Percentiles rank a stretch among this genome's conserved stretches.
Conservation (phyloP, 2,797 vertebrate species). For the Nyctalus aviator region DNA sequence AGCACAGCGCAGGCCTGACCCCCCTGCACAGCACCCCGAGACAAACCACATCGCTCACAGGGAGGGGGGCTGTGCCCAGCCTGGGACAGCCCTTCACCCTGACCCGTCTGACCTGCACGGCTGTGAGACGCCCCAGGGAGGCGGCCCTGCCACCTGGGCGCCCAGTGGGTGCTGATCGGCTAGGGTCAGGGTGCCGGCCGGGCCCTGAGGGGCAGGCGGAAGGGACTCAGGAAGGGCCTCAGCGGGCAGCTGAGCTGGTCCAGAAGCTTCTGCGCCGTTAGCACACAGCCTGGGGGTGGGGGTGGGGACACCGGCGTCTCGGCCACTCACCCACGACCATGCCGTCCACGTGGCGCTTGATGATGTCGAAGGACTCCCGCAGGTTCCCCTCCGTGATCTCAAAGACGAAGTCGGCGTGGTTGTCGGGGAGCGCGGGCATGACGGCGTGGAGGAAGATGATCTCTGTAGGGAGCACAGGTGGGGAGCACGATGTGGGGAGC, state of each 20-base stretch:
- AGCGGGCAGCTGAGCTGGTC: background rate
- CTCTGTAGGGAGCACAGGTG: conserved; percentile 88
- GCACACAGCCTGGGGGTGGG: background rate
- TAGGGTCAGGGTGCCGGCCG: background rate
- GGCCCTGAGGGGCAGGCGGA: background rate
- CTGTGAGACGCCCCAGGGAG: background rate
- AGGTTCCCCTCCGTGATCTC: conserved; percentile 96
- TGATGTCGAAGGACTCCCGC: conserved; percentile 95
- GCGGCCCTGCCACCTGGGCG: fast-evolving
- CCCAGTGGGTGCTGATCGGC: fast-evolving
- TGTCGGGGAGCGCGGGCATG: conserved; percentile 89
- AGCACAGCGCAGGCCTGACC: background rate
- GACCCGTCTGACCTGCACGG: background rate
- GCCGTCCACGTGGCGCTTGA: conserved; percentile 94
- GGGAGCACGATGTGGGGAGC: too few species aligned
- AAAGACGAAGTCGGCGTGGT: conserved; percentile 94
- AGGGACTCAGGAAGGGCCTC: background rate
- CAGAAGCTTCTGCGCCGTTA: background rate
- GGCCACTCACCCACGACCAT: conserved; percentile 95
- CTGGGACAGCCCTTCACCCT: fast-evolving
- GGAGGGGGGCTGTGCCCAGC: fast-evolving
- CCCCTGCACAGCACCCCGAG: fast-evolving
- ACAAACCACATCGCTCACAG: background rate
- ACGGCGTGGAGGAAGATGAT: conserved; percentile 97
- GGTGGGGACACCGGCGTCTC: too few species aligned